Percentiles rank a stretch among this genome's conserved stretches.
Conservation (phyloP, 2,797 vertebrate genomes). For the Liasis olivaceus region DNA sequence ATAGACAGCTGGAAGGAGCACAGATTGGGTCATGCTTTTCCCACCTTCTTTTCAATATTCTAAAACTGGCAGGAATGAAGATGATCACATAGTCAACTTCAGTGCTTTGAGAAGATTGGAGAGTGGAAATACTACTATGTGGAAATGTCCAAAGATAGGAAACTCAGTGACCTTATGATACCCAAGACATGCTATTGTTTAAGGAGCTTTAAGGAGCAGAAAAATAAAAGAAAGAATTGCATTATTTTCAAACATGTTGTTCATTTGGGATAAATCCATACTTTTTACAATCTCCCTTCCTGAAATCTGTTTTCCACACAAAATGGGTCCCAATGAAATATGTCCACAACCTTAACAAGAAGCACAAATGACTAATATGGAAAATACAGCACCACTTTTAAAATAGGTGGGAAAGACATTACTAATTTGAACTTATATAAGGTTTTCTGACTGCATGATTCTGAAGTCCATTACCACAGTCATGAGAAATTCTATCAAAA, state of each 20-base stretch:
- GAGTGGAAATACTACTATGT: neutral
- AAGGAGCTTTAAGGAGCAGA: neutral
- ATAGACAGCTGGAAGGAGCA: neutral
- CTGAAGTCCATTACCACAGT: neutral
- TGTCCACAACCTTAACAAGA: neutral
- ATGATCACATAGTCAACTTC: neutral
- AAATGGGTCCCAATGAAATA: neutral
- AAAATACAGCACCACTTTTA: neutral
- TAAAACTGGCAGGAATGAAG: neutral
- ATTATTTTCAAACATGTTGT: neutral
- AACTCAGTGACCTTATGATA: neutral
- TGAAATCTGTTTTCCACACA: neutral
- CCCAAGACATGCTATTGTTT: neutral
- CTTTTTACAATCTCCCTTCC: neutral
- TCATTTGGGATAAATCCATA: neutral
- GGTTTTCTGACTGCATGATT: conserved; percentile 3
- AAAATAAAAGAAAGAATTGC: neutral
- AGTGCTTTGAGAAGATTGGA: neutral
- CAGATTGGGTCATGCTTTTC: neutral
- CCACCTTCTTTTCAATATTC: neutral
- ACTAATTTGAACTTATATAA: neutral
- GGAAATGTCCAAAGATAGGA: neutral
- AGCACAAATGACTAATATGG: neutral
- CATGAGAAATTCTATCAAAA: conserved; percentile 11
- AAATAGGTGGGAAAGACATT: neutral